Percentiles rank a stretch among this genome's conserved stretches.
These are phyloP conservation scores for Euspilapteryx auroguttella DNA, from an alignment of 2,888 invertebrate genomes.

Conservation along the genomic window DNA sequence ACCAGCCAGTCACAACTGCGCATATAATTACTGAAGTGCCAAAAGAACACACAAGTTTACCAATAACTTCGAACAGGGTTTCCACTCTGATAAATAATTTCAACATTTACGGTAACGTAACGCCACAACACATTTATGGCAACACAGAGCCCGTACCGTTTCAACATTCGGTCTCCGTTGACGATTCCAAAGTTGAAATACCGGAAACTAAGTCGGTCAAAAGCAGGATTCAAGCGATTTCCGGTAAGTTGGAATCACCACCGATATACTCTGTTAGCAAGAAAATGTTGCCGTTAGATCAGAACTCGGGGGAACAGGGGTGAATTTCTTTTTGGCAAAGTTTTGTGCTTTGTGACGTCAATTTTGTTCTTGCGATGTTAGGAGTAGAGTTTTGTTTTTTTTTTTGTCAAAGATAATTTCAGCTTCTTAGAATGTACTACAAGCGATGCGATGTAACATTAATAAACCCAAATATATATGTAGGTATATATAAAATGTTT, in stretches of 20 bases:
- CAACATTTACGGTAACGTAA: conserved; percentile 46
- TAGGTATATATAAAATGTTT: no score
- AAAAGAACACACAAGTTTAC: conserved; percentile 44
- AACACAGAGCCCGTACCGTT: conserved; percentile 31
- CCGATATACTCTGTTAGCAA: conserved; percentile 49
- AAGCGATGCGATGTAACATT: no score
- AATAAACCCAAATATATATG: no score
- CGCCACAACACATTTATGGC: conserved; percentile 46
- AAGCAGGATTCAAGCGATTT: conserved; percentile 39
- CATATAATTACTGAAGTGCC: conserved; percentile 18
- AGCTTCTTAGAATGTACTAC: no score
- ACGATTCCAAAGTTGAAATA: conserved; percentile 32
- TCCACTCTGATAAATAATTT: conserved; percentile 50
- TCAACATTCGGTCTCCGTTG: conserved; percentile 21
- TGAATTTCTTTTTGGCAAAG: no score
- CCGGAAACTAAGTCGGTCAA: conserved; percentile 46
- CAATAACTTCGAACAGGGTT: conserved; percentile 35
- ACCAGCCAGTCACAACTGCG: conserved; percentile 48
- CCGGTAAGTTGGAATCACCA: conserved; percentile 37
- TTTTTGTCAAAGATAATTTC: no score
- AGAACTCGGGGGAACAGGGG: conserved; percentile 30
- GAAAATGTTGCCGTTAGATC: conserved; percentile 38
- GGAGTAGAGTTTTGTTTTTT: no score
- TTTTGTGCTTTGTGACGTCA: no score
- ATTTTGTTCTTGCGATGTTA: no score